Conservation (phyloP, 2,888 invertebrate genomes). For the Caenorhabditis sulstoni region DNA sequence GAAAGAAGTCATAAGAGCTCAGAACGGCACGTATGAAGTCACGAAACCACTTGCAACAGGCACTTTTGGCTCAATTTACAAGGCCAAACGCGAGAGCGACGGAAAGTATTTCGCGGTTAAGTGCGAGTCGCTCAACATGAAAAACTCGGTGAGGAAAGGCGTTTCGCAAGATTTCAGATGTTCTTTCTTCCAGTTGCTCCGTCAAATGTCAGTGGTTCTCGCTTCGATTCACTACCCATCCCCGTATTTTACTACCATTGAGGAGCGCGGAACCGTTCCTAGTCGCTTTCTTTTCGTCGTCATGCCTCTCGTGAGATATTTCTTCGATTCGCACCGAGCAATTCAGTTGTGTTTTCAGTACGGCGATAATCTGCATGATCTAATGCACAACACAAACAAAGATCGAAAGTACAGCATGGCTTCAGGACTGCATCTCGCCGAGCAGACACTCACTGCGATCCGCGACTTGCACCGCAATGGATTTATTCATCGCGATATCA, state of each 20-base stretch:
- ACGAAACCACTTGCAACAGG: constrained; percentile 58
- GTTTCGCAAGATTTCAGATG: neutral
- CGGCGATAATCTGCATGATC: constrained; percentile 50
- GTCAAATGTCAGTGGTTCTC: constrained; percentile 57
- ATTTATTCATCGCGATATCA: constrained; percentile 62
- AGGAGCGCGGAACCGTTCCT: constrained; percentile 56
- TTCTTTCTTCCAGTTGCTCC: constrained; percentile 38
- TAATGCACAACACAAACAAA: constrained; percentile 37
- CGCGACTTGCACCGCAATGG: constrained; percentile 61
- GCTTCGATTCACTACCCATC: constrained; percentile 51
- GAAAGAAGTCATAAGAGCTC: constrained; percentile 56
- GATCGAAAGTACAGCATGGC: constrained; percentile 48
- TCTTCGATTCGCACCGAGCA: too few species aligned
- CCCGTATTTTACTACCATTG: constrained; percentile 40
- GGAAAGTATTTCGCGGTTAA: constrained; percentile 55
- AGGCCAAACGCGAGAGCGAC: constrained; percentile 48
- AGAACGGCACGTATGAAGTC: constrained; percentile 57
- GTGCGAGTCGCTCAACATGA: constrained; percentile 60
- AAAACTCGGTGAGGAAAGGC: constrained; percentile 43
- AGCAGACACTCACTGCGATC: constrained; percentile 56
- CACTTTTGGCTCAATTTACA: constrained; percentile 59
- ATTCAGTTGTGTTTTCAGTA: constrained; percentile 53
- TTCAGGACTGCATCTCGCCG: constrained; percentile 49
- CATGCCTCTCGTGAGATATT: constrained; percentile 43
- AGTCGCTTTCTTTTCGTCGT: constrained; percentile 55